Percentiles rank a stretch among this genome's conserved stretches.
Evolutionary conservation across 1,140 invertebrate genomes (phyloP).

Genomic region (Drosophila punjabiensis): DNA sequence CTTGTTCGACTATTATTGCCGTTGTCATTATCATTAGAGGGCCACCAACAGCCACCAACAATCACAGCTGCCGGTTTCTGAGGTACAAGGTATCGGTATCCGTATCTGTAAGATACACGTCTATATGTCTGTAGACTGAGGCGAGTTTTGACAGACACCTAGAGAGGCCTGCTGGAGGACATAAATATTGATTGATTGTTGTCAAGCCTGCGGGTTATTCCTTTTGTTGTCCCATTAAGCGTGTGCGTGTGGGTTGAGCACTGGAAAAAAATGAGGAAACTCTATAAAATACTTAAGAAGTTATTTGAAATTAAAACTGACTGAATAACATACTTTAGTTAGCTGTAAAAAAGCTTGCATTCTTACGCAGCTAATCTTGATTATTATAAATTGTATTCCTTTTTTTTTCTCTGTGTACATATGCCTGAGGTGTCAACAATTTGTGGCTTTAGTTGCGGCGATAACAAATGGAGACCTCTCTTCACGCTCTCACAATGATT

Average conservation of each 20-base stretch:
- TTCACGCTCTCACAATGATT: neutral
- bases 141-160: conserved; percentile 60
- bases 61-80: conserved; percentile 46
- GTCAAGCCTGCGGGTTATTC: conserved; percentile 54
- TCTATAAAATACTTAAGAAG: neutral
- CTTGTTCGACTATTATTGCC: conserved; percentile 75
- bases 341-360: too few species aligned
- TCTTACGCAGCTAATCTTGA: too few species aligned
- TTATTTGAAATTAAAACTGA: too few species aligned
- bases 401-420: neutral
- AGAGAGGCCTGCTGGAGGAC: conserved; percentile 61
- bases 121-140: conserved; percentile 18
- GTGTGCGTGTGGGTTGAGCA: conserved; percentile 13
- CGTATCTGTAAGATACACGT: conserved; percentile 15
- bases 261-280: neutral
- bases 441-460: conserved; percentile 57
- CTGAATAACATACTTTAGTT: too few species aligned
- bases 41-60: conserved; percentile 47
- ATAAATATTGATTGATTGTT: conserved; percentile 84
- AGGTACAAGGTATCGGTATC: conserved; percentile 8
- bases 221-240: conserved; percentile 15
- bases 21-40: conserved; percentile 81
- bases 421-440: conserved; percentile 66
- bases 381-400: too few species aligned
- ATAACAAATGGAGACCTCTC: conserved; percentile 17